A percentile compares a stretch with the other conserved stretches of the same genome.
Conservation (phyloP, 2,797 vertebrate species). For the Mormyrus hasselquistii region DNA sequence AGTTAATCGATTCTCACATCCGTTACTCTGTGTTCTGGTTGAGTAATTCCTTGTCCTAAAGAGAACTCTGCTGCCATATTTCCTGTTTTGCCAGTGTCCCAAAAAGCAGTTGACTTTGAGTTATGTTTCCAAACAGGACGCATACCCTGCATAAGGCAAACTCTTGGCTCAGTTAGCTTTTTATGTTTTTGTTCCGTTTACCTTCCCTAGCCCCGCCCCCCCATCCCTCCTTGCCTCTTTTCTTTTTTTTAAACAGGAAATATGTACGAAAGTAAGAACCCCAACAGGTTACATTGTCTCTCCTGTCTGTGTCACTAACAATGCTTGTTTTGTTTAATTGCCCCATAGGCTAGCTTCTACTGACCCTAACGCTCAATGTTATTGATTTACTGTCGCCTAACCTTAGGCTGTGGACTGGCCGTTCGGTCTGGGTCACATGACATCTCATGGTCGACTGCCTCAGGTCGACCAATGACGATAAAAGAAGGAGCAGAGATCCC, state of each 20-base stretch:
- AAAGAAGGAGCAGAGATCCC: not conserved
- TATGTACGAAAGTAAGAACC: not conserved
- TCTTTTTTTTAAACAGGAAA: not conserved
- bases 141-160: constrained; percentile 51
- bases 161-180: constrained; percentile 25
- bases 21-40: not conserved
- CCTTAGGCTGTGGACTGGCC: constrained; percentile 27
- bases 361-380: constrained; percentile 41
- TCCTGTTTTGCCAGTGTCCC: not conserved
- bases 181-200: constrained; percentile 2
- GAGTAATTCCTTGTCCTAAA: not conserved
- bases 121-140: constrained; percentile 20
- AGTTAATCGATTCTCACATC: not conserved
- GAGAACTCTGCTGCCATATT: not conserved
- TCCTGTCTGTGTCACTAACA: constrained; percentile 42
- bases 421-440: constrained; percentile 30
- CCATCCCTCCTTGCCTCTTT: constrained; percentile 8
- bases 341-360: constrained; percentile 36
- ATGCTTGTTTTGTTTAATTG: constrained; percentile 20
- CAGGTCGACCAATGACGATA: not conserved
- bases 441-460: not conserved
- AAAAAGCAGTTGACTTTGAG: constrained; percentile 7
- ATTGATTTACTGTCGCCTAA: constrained; percentile 41
- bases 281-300: not conserved
- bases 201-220: not conserved